Evolutionary conservation across 2,797 vertebrate genomes (phyloP), one percentile per base, ranked within the genome.

Genomic region (Pteropus rufus): DNA sequence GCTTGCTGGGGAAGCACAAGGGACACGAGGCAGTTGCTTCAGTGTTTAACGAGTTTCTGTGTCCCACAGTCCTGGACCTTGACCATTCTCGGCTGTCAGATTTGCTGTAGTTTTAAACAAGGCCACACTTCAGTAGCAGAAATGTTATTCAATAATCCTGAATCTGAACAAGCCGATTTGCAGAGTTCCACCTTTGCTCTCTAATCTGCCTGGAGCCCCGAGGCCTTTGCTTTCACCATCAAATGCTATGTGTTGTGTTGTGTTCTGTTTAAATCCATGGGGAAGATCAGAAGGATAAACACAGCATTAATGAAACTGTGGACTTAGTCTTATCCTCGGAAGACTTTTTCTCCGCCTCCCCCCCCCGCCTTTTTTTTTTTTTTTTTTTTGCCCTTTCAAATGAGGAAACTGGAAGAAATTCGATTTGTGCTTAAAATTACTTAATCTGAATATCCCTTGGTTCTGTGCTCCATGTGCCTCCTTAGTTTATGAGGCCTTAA

Each of bases 1-100:
- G 26, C 52, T 85, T 49, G 60, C 91, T 36, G 77, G 77, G 91
- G 85, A 93, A 34, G 12, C 77, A 77, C 56, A 12, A 62, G 87
- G 67, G 81, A 80, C 14, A 2, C 3, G 56, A 65, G 34, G n/a
- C 67, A 10, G 31, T 83, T 70, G 69, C 81, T 86, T 69, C 31
- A 46, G 36, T 54, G 60, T 93, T 94, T 91, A 96, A 89, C 81
- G 95, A 93, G 87, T 95, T 96, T 96, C 93, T 69, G 0, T 96
- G 90, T 67, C 80, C 46, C 52, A 10, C 26, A 36, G 7, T 23
- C 36, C 56, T 23, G 44, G 69, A 86, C 84, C 64, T 94, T 91
- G 79, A 39, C 82, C 19, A 10, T 75, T 80, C 86, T 91, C 1
- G 0, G 44, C 79, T 95, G 94, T 96, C 95, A 95, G 90, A 79